Percentiles rank a stretch among this genome's conserved stretches.
Evolutionary conservation across 1,140 invertebrate species (phyloP).

Genomic region (Cyrtorhinus lividipennis): DNA sequence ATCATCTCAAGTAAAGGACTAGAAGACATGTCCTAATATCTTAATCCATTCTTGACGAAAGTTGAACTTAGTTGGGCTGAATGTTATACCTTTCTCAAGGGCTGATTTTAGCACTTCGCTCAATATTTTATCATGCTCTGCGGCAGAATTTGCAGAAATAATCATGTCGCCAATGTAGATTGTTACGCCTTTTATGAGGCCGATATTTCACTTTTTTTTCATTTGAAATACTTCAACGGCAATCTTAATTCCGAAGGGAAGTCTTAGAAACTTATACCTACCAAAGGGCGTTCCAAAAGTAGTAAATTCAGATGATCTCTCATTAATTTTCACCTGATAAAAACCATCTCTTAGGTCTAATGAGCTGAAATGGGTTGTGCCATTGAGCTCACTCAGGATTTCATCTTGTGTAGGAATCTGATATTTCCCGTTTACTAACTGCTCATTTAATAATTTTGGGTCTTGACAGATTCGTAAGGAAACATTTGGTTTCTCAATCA

Average conservation of each 20-base stretch:
- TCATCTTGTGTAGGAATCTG: slow-evolving; percentile 16
- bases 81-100: background rate
- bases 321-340: slow-evolving; percentile 9
- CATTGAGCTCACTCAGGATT: slow-evolving; percentile 15
- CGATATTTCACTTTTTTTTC: background rate
- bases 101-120: slow-evolving; percentile 23
- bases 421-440: background rate
- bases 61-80: slow-evolving; percentile 29
- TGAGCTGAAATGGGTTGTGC: slow-evolving; percentile 16
- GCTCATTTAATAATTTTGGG: slow-evolving; percentile 25
- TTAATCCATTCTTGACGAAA: slow-evolving; percentile 30
- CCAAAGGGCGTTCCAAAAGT: background rate
- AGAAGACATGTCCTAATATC: slow-evolving; percentile 31
- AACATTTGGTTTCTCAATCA: slow-evolving; percentile 10
- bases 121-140: slow-evolving; percentile 26
- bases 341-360: slow-evolving; percentile 23
- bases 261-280: slow-evolving; percentile 2
- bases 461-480: slow-evolving; percentile 5
- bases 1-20: too few species aligned
- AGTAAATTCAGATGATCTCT: background rate
- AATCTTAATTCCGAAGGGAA: background rate
- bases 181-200: slow-evolving; percentile 12
- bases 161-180: slow-evolving; percentile 27
- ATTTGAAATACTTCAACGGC: background rate
- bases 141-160: slow-evolving; percentile 22